Base-by-base conservation (phyloP, 2,113 vertebrate genomes). In the Gnathonemus echidnorhynchus region DNA sequence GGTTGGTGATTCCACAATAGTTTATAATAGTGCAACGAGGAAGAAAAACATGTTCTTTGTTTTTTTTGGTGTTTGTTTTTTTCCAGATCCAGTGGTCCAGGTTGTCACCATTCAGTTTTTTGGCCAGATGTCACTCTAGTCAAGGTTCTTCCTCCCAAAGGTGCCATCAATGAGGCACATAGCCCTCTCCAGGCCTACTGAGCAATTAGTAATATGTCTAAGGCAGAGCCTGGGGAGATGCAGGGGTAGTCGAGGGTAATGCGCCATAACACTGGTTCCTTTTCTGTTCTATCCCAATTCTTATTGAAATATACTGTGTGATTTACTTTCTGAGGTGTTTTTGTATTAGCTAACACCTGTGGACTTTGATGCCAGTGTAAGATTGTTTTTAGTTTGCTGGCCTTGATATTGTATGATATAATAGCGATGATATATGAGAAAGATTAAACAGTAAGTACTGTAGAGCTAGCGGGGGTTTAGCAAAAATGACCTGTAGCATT, bases 111-210 rank as follows among this genome's bases (percentile, higher is more conserved):
- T 90, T 48, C 91, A 1, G 31, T 21, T 74, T 86, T 21, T 89
- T 86, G 53, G 84, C 86, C 88, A 88, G 89, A 39, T 9, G 53
- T 90, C 19, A 52, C 91, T 66, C 56, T 53, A 90, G 90, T 90
- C 88, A 90, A 90, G 87, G 83, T 90, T 21, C 89, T 91, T 91
- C 56, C 49, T 90, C 87, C 87, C 53, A 58, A 92, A 89, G 45
- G 31, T 56, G 45, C 70, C 90, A 91, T 91, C 90, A 92, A 49
- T 90, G 88, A 86, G 70, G 89, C 50, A 89, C 31, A 58, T 87
- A 89, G 90, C 58, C 77, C 48, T 90, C 86, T 45, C 49, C 52
- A 87, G 89, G 27, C 83, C 52, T 58, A 80, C 80, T 49, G 86
- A 89, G 86, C 89, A 91, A 83, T 70, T 90, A 83, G 90, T 80